A percentile compares a stretch with the other conserved stretches of the same genome.
Evolutionary conservation across 1,140 invertebrate genomes (phyloP).

Genomic region (Megalopta genalis): DNA sequence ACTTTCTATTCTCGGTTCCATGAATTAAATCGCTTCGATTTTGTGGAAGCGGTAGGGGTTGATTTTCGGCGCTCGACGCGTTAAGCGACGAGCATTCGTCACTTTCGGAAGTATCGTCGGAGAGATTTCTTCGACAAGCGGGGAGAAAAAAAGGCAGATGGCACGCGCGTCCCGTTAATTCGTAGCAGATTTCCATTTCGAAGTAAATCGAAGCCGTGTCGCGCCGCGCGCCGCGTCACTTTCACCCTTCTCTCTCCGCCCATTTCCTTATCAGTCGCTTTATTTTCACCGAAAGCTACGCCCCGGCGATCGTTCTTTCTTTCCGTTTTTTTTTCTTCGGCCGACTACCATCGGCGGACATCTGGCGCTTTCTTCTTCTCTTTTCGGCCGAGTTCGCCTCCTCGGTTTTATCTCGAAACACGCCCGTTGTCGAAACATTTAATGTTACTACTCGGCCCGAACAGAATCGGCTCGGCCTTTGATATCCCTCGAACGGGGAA

Average conservation of each 20-base stretch:
- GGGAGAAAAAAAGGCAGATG: not conserved
- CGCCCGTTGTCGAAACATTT: slow-evolving; percentile 49
- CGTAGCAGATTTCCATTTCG: not conserved
- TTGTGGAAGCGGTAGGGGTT: too few species aligned
- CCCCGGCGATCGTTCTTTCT: slow-evolving; percentile 22
- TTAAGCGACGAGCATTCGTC: too few species aligned
- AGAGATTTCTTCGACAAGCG: not conserved
- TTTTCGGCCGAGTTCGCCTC: not conserved
- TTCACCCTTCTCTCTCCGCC: not conserved
- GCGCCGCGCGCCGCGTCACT: slow-evolving; percentile 7
- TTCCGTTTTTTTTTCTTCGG: not conserved
- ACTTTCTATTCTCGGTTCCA: too few species aligned
- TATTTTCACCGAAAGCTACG: slow-evolving; percentile 12
- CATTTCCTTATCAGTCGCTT: slow-evolving; percentile 21
- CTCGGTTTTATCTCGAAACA: slow-evolving; percentile 42
- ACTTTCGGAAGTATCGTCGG: not conserved
- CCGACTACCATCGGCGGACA: not conserved
- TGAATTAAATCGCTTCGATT: too few species aligned
- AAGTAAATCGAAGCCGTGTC: slow-evolving; percentile 13
- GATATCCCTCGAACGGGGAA: slow-evolving; percentile 13
- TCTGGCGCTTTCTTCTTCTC: slow-evolving; percentile 20
- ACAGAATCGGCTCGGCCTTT: slow-evolving; percentile 21
- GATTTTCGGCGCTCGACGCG: too few species aligned
- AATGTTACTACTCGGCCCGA: slow-evolving; percentile 15
- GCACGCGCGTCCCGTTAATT: slow-evolving; percentile 35